Evolutionary conservation across 2,797 vertebrate species (phyloP).

Genomic region (Luscinia luscinia): DNA sequence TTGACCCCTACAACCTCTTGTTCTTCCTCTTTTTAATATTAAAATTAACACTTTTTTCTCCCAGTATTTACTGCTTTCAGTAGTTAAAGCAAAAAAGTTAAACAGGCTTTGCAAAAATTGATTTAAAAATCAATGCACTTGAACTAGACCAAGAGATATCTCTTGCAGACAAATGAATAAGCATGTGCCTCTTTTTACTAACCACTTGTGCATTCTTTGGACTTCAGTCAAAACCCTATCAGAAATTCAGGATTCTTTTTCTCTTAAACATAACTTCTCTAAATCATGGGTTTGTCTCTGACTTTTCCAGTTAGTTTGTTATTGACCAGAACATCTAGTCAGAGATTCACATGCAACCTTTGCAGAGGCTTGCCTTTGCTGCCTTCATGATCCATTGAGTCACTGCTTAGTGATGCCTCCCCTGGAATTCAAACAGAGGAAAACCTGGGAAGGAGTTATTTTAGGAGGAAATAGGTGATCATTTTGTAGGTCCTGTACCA

Average conservation of each 20-base stretch:
- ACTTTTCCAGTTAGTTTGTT: constrained; percentile 39
- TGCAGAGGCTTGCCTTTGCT: background rate
- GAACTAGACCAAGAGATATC: background rate
- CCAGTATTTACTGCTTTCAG: background rate
- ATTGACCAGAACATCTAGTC: constrained; percentile 13
- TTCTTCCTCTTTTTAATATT: background rate
- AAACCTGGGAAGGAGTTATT: background rate
- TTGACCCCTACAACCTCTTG: background rate
- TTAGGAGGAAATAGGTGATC: background rate
- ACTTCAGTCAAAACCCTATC: constrained; percentile 12
- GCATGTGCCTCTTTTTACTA: background rate
- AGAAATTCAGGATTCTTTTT: background rate
- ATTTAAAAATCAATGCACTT: background rate
- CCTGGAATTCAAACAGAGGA: background rate
- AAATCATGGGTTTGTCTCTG: constrained; percentile 1
- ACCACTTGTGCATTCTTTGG: background rate
- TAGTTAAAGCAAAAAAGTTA: background rate
- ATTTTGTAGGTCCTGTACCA: background rate
- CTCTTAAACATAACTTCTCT: background rate
- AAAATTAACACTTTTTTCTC: background rate
- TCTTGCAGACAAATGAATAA: background rate
- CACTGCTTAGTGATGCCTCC: background rate
- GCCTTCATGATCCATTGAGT: background rate
- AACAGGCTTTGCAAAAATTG: background rate
- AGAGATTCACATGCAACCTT: background rate